phyloP scores from a whole-genome alignment of 2,888 invertebrate species.

The Lordiphosa fenestrarum region DNA sequence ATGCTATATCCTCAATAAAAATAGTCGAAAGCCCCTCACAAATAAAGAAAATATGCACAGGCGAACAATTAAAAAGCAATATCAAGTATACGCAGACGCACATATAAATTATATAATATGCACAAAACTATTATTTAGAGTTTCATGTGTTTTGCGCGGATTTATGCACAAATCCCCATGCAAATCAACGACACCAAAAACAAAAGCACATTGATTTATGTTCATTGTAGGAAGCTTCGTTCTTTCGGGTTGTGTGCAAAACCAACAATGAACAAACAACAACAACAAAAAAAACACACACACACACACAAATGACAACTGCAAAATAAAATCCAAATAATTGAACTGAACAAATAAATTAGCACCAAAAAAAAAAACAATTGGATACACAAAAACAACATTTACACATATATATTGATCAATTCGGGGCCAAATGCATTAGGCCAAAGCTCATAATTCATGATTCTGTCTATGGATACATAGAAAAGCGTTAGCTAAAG shows the following conservation, averaged over 20 bases:
- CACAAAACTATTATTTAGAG: slow-evolving; percentile 60
- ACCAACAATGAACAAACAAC: slow-evolving; percentile 2
- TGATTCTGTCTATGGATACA: slow-evolving; percentile 16
- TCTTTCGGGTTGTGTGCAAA: not conserved
- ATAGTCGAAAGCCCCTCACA: not conserved
- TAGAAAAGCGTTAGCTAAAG: not conserved
- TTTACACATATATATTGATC: slow-evolving; percentile 54
- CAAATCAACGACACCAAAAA: slow-evolving; percentile 52
- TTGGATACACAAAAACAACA: slow-evolving; percentile 3
- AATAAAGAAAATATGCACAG: slow-evolving; percentile 14
- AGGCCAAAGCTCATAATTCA: slow-evolving; percentile 65
- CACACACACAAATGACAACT: slow-evolving; percentile 33
- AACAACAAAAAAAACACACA: too few relatives aligned
- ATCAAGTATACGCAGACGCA: slow-evolving; percentile 20
- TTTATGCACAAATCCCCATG: slow-evolving; percentile 71
- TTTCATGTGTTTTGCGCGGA: slow-evolving; percentile 48
- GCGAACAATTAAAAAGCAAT: slow-evolving; percentile 67
- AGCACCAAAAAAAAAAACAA: slow-evolving; percentile 18
- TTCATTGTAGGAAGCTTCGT: slow-evolving; percentile 44
- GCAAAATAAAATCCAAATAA: slow-evolving; percentile 65
- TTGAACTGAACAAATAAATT: slow-evolving; percentile 59
- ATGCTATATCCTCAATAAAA: slow-evolving; percentile 18
- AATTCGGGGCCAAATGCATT: slow-evolving; percentile 73
- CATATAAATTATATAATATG: slow-evolving; percentile 11
- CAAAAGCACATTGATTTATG: slow-evolving; percentile 68